Evolutionary conservation across 2,113 vertebrate genomes (phyloP).

Genomic region (Mastomys natalensis): DNA sequence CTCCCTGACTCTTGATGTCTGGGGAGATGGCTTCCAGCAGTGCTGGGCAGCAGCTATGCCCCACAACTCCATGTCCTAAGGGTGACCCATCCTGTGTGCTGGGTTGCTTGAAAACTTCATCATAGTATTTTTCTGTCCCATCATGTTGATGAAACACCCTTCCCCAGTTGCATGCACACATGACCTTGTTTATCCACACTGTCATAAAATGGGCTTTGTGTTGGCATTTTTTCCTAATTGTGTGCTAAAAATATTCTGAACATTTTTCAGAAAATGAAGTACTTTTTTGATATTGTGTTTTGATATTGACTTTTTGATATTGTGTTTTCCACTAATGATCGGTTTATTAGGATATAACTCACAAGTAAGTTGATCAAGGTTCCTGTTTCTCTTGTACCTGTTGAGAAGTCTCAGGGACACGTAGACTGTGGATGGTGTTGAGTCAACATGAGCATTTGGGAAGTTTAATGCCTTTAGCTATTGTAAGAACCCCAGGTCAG

Average conservation of each 20-base stretch:
- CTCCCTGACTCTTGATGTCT: too few relatives aligned
- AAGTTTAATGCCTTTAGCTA: slow-evolving; percentile 2
- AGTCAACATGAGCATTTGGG: neutral
- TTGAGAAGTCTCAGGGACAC: neutral
- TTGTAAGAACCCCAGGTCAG: neutral
- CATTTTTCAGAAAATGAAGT: neutral
- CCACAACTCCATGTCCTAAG: too few relatives aligned
- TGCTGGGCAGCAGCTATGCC: too few relatives aligned
- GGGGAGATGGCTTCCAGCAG: neutral
- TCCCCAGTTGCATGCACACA: accelerated
- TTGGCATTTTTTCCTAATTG: neutral
- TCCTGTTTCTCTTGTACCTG: neutral
- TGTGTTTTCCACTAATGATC: neutral
- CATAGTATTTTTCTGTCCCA: neutral
- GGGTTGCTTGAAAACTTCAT: neutral
- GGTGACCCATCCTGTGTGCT: neutral
- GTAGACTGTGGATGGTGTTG: neutral
- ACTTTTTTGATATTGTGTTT: neutral
- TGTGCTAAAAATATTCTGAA: neutral
- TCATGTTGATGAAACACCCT: neutral
- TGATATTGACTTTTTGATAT: neutral
- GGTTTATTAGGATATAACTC: neutral
- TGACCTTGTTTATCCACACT: neutral
- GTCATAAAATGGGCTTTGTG: neutral
- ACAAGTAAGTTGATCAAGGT: neutral